Evolutionary conservation across 2,797 vertebrate genomes (phyloP), one percentile per base, ranked within the genome.

Genomic region (Coccyzus lansbergi): DNA sequence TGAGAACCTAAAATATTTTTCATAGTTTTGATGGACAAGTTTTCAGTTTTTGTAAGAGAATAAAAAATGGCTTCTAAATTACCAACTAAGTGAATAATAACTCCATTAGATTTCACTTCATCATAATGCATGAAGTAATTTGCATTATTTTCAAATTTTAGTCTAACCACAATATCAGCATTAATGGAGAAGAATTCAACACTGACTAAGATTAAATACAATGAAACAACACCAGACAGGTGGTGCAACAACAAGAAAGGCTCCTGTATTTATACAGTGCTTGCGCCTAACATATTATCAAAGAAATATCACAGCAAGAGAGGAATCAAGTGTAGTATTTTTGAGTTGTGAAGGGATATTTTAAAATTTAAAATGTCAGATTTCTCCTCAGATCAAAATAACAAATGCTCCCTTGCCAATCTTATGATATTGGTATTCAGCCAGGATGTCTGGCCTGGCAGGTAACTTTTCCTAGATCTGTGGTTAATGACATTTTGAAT

Each of bases 401-500:
- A 76, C 15, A 77, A 92, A 78, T 44, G 51, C 21, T 81, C 48
- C 51, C 42, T 68, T 71, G 60, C 9, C 56, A 60, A 46, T 36
- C 12, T 76, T 52, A 69, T 14, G 69, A 38, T 68, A 44, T 1
- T 81, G 65, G 19, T 72, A 69, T 72, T 91, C 46, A 81, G 59
- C 63, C 12, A 38, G 44, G 65, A 81, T 2, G 28, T 60, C 17
- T 85, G 46, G 88, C 62, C 87, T 91, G 82, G 53, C 4, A 40
- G 92, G 86, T 40, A 96, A 34, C 62, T 63, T 31, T 64, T 94
- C 65, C 94, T 81, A 67, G 44, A 76, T 89, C 82, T 93, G 56
- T 69, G 90, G 48, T 82, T 76, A 95, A 90, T 80, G 94, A 95
- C 81, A 93, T 90, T 95, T 74, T 49, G 21, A 97, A 94, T 4